A percentile compares a stretch with the other conserved stretches of the same genome.
Evolutionary conservation across 2,797 vertebrate species (phyloP).

Genomic region (Acomys russatus): DNA sequence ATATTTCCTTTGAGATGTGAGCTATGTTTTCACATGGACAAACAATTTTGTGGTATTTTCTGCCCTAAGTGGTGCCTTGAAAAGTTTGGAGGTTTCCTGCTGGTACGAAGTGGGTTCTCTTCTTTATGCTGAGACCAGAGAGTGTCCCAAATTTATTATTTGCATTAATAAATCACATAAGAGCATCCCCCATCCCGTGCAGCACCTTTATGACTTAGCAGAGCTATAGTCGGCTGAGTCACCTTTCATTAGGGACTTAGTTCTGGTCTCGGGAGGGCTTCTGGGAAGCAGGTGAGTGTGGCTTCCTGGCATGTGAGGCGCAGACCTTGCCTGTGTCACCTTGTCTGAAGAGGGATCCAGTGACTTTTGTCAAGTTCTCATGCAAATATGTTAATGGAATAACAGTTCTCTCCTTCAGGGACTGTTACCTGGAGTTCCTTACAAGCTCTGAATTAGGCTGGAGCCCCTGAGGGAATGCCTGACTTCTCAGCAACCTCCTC

Average conservation of each 20-base stretch:
- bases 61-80: too few species aligned
- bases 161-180: background rate
- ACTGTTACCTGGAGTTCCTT: background rate
- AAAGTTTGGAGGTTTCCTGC: background rate
- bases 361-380: background rate
- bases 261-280: background rate
- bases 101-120: background rate
- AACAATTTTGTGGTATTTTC: too few species aligned
- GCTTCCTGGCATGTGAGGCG: too few species aligned
- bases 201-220: accelerated
- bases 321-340: background rate
- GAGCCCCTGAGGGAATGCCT: accelerated
- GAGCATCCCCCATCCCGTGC: too few species aligned
- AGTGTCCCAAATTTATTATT: too few species aligned
- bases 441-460: background rate
- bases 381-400: slow-evolving; percentile 17
- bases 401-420: background rate
- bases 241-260: background rate
- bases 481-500: background rate
- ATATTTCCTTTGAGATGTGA: background rate
- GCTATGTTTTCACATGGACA: background rate
- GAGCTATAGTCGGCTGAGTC: background rate
- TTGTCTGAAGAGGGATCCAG: background rate
- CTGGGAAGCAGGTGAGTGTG: background rate
- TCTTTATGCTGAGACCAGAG: background rate